These are phyloP conservation scores for Clupea harengus DNA, from an alignment of 2,113 vertebrate species.

Conservation along the genomic window DNA sequence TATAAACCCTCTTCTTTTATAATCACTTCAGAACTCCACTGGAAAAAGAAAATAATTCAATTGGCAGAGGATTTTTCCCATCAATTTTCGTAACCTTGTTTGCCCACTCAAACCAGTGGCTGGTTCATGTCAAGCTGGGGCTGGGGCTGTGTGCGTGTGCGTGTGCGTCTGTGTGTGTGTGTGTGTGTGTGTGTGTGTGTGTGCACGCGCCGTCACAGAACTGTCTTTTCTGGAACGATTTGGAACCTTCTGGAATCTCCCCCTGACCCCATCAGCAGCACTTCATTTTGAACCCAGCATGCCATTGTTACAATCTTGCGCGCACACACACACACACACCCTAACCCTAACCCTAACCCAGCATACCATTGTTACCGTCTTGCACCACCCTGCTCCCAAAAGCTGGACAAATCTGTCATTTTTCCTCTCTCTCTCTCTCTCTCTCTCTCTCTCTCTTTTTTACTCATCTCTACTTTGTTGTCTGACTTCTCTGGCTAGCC, in stretches of 20 bases:
- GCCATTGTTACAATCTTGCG: neutral
- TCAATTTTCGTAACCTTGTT: slow-evolving; percentile 2
- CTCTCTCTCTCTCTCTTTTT: slow-evolving; percentile 13
- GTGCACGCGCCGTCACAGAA: neutral
- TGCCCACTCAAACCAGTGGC: neutral
- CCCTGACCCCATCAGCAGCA: neutral
- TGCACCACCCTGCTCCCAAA: neutral
- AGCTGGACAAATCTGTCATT: neutral
- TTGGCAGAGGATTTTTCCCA: neutral
- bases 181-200: neutral
- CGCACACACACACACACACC: too few relatives aligned
- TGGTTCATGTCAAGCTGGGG: neutral
- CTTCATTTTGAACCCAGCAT: neutral
- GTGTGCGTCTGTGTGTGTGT: neutral
- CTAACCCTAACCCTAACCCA: too few relatives aligned
- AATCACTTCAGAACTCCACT: neutral
- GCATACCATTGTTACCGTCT: neutral
- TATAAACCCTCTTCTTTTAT: neutral
- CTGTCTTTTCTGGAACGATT: neutral
- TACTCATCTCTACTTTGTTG: neutral
- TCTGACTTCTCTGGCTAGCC: too few relatives aligned
- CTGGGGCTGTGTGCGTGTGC: too few relatives aligned
- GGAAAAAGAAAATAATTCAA: slow-evolving; percentile 1
- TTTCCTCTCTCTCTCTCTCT: neutral
- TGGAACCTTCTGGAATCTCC: neutral